Conservation (phyloP, 1,140 invertebrate species). For the Oryzaephilus surinamensis region DNA sequence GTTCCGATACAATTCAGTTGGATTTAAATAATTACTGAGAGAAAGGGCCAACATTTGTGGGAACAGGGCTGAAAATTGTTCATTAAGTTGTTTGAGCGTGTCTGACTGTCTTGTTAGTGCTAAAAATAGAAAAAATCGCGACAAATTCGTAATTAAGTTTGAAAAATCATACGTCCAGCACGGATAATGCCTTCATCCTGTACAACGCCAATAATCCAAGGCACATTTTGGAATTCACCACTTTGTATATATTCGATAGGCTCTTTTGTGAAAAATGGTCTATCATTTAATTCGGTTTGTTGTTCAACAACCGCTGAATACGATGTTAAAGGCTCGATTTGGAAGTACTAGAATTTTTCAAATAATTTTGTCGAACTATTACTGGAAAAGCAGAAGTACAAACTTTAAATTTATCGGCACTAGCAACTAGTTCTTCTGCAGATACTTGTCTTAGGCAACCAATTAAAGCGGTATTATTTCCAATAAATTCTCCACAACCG, state of each 20-base stretch:
- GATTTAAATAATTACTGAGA: constrained; percentile 8
- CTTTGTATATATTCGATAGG: constrained; percentile 37
- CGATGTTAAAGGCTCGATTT: constrained; percentile 49
- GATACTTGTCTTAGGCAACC: constrained; percentile 12
- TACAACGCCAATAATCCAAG: constrained; percentile 54
- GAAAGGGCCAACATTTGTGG: constrained; percentile 10
- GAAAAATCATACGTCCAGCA: constrained; percentile 40
- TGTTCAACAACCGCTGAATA: constrained; percentile 54
- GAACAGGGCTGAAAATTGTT: constrained; percentile 10
- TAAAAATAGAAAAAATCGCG: constrained; percentile 12
- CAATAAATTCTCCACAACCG: constrained; percentile 1
- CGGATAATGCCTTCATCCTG: constrained; percentile 55
- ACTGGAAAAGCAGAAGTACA: neutral
- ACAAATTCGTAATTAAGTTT: constrained; percentile 1
- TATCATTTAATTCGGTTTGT: constrained; percentile 39
- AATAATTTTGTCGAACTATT: neutral
- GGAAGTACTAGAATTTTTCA: constrained; percentile 16
- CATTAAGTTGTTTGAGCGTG: constrained; percentile 6
- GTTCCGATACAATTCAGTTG: constrained; percentile 6
- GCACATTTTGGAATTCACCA: constrained; percentile 44
- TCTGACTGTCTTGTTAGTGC: constrained; percentile 11
- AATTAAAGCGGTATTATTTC: constrained; percentile 5
- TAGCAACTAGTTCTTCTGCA: constrained; percentile 7
- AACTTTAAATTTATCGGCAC: constrained; percentile 12
- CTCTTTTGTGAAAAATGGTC: constrained; percentile 49